Percentiles rank a stretch among this genome's conserved stretches.
phyloP scores from a whole-genome alignment of 37 sponge, comb jelly and placozoan genomes.

The Axinella damicornis region DNA sequence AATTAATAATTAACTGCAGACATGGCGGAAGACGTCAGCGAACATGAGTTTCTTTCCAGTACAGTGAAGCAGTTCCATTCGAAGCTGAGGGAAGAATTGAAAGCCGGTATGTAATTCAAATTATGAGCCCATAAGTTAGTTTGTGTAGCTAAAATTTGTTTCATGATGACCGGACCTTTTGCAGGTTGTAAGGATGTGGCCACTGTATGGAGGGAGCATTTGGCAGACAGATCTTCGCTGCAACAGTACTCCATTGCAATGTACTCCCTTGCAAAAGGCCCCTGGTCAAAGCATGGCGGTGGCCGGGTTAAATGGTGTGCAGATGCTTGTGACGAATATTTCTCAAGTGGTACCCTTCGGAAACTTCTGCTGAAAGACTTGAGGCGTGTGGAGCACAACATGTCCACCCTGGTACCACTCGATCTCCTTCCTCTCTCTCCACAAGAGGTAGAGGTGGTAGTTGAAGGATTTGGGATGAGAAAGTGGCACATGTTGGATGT shows the following conservation, averaged over 20 bases:
- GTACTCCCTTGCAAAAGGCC: conserved; percentile 58
- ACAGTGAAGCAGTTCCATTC: conserved; percentile 49
- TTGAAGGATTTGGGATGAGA: not conserved
- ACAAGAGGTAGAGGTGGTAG: not conserved
- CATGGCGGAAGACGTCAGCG: not conserved
- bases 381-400: conserved; percentile 38
- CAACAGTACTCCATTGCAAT: conserved; percentile 64
- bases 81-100: conserved; percentile 18
- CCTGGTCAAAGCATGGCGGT: conserved; percentile 49
- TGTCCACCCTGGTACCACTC: conserved; percentile 24
- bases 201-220: conserved; percentile 58
- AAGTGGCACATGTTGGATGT: conserved; percentile 69
- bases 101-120: conserved; percentile 12
- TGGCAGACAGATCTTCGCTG: conserved; percentile 31
- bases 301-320: conserved; percentile 76
- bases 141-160: not conserved
- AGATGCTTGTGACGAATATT: conserved; percentile 65
- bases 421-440: conserved; percentile 25
- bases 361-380: conserved; percentile 67
- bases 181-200: conserved; percentile 28
- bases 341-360: conserved; percentile 26
- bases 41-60: conserved; percentile 17
- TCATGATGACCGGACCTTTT: not conserved
- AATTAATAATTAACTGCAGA: too few species aligned
- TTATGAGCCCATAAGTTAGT: not conserved